These are phyloP conservation scores for Oreochromis niloticus DNA, from an alignment of 2,113 vertebrate genomes.

Conservation along the genomic window DNA sequence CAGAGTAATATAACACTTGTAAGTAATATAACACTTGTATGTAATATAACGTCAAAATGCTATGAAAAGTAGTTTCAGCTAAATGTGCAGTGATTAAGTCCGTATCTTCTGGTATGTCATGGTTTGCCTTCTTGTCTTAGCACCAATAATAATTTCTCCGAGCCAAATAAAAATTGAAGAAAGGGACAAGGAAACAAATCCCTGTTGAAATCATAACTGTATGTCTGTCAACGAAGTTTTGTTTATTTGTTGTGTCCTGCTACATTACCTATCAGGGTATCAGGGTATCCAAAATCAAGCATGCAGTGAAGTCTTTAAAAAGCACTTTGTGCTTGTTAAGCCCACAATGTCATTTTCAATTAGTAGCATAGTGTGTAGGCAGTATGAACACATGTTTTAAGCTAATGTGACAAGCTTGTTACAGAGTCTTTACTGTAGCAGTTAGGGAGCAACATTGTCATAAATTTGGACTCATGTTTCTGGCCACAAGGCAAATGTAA, in stretches of 20 bases:
- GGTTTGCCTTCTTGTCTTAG: background rate
- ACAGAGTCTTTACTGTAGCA: background rate
- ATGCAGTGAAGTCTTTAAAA: background rate
- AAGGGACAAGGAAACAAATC: background rate
- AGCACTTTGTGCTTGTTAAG: background rate
- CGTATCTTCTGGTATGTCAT: background rate
- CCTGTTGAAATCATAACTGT: background rate
- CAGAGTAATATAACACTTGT: background rate
- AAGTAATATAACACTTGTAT: background rate
- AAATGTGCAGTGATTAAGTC: too few relatives aligned
- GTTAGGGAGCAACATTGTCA: background rate
- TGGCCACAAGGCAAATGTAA: background rate
- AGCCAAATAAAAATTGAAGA: background rate
- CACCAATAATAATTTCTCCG: rapidly evolving
- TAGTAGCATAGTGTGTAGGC: background rate
- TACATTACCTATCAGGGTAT: background rate
- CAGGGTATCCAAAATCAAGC: background rate
- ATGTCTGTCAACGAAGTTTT: background rate
- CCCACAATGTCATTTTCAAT: background rate
- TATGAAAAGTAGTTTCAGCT: background rate
- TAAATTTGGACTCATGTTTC: background rate
- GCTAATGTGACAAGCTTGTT: background rate
- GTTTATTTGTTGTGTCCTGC: background rate
- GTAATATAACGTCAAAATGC: background rate
- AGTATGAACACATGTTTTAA: background rate